phyloP scores from a whole-genome alignment of 2,113 vertebrate genomes.

The Etheostoma cragini region DNA sequence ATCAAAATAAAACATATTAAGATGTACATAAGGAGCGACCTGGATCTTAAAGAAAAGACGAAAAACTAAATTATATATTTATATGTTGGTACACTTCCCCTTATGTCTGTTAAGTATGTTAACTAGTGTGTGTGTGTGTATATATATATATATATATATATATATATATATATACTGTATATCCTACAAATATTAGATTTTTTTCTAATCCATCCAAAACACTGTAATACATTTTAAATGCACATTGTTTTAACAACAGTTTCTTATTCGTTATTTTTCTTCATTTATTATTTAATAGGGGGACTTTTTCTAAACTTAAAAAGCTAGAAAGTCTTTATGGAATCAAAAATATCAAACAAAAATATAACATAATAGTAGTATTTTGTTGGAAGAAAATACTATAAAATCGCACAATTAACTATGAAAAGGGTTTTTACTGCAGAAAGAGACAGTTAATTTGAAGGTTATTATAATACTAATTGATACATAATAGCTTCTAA shows the following conservation, averaged over 20 bases:
- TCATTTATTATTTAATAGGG: not conserved
- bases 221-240: not conserved
- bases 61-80: not conserved
- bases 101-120: no score
- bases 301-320: not conserved
- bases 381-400: not conserved
- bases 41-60: not conserved
- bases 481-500: not conserved
- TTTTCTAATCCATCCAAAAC: not conserved
- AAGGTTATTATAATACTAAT: not conserved
- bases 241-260: not conserved
- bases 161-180: no score
- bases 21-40: accelerated
- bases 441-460: not conserved
- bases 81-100: no score
- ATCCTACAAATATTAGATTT: not conserved
- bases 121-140: no score
- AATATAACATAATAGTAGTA: not conserved
- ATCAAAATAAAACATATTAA: not conserved
- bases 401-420: accelerated
- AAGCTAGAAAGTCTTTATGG: not conserved
- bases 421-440: not conserved
- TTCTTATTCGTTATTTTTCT: not conserved
- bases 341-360: not conserved
- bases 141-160: no score